Base-by-base conservation (phyloP, 2,797 vertebrate species). In the Melanotaenia maccullochi region DNA sequence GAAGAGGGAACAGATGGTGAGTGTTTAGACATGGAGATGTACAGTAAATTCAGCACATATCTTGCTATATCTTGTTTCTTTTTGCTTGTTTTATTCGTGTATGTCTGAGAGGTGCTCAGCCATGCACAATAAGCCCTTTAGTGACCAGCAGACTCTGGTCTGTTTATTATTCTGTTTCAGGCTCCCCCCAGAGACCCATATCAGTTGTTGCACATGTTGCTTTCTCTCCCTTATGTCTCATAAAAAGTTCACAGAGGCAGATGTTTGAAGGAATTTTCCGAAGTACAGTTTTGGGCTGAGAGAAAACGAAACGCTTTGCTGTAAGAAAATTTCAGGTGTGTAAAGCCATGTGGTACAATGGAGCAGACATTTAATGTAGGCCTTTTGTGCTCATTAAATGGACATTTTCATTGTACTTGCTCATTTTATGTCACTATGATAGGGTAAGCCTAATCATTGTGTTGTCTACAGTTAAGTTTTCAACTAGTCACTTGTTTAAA, bases 141-240 rank as follows among this genome's bases (percentile, higher is more conserved):
- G 82, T 71, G 73, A 81, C 81, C 67, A 6, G 60, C 84, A 85
- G 86, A 73, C 85, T 75, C 76, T 64, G 64, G 35, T 79, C 73
- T 90, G 89, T 92, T 92, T 92, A 89, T 92, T 93, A 87, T 92
- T 92, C 85, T 77, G 77, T 86, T 66, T 75, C 79, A n/a, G 69
- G 60, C 74, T 70, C 78, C 81, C 84, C 66, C 49, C 57, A 81
- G 81, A 90, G 35, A 28, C 69, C 73, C 78, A 82, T 84, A 86
- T 79, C 76, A 76, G 71, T 73, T 91, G 71, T 85, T 89, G 83
- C 90, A 91, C 87, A 85, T 90, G 90, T 87, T 85, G 78, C 82
- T 78, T 76, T 52, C 71, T 75, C 36, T 75, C 60, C 63, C 77
- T 65, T 32, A 35, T 78, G 65, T 25, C 69, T 82, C 9, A 12